Base-by-base conservation (phyloP, 2,888 invertebrate species). In the Apoda limacodes region DNA sequence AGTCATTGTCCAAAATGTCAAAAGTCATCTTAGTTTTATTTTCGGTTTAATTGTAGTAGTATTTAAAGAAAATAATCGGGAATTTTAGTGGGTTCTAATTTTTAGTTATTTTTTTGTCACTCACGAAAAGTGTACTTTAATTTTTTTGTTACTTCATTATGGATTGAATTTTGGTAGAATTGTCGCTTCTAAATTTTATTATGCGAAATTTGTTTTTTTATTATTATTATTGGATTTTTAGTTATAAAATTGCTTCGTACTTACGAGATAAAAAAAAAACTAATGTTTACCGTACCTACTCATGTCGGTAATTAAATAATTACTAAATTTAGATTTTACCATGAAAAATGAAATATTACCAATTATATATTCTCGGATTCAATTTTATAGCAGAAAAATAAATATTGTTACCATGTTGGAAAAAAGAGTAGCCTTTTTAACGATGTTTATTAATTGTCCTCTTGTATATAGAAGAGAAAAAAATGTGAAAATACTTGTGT, bases 201-300 rank as follows among this genome's bases (percentile, higher is more conserved):
- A 52, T 48, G 46, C 25, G 29, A 46, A 44, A 42, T 43, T 48
- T 50, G 35, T 46, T 40, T 42, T 48, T 45, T 43, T 39, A 45
- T n/a, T n/a, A 49, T 51, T 50, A 48, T 50, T 52, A 49, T 27
- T 23, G 28, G 39, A n/a, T n/a, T n/a, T n/a, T 43, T 46, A 54
- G 67, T 60, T 63, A 67, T 52, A 45, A 53, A 55, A 62, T 59
- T 55, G 66, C 69, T 71, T 69, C 51, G 67, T 69, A 69, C 64
- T 68, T 69, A 70, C 66, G 48, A 50, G 52, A 48, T 37, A 40
- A 36, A 36, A 24, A 35, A 34, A 22, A 11, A 9, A 25, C 22
- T 9, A 13, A 22, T 15, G 9, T n/a, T n/a, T n/a, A n/a, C n/a
- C n/a, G n/a, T n/a, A n/a, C n/a, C n/a, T n/a, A n/a, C n/a, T n/a